Evolutionary conservation across 2,888 invertebrate genomes (phyloP), one percentile per base, ranked within the genome.

Genomic region (Tenthredo notha): DNA sequence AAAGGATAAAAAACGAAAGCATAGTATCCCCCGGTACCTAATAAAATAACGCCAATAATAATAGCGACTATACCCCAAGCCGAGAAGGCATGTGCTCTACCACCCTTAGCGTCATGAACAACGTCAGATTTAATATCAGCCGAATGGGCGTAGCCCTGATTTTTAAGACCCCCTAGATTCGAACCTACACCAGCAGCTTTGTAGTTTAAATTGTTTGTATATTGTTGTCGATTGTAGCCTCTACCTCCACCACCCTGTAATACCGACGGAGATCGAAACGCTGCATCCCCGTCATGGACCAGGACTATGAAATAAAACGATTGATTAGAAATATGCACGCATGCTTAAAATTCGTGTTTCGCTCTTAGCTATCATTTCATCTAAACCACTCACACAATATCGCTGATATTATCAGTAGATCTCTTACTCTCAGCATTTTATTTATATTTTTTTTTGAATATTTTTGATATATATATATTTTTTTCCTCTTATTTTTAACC

Each of bases 51-150:
- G 1, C 94, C 93, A 15, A 95, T 90, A 85, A 95, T 92, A 12
- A 95, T 89, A n/a, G 94, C 92, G 15, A 96, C 95, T 43, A 96
- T 95, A 29, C 96, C 96, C 95, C 96, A 96, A 0, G 96, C 96
- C 0, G 96, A 95, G 54, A 96, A 93, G 6, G 95, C 95, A 9
- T n/a, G 93, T 6, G 95, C 95, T 7, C 4, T 33, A 25, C n/a
- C 25, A 3, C 29, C 33, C 25, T 77, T 77, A 0, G 54, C 4
- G n/a, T n/a, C 54, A 5, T 15, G 1, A 37, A 37, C 1, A 54
- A 29, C 54, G 54, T 12, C 25, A 12, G 25, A 15, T n/a, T 77
- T 50, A n/a, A 29, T n/a, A 1, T 77, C 77, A 0, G 77, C 5
- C 1, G 33, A 33, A 54, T 40, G 77, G 54, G 47, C 77, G 54